Base-by-base conservation (phyloP, 2,888 invertebrate species). In the Nudaria mundana region DNA sequence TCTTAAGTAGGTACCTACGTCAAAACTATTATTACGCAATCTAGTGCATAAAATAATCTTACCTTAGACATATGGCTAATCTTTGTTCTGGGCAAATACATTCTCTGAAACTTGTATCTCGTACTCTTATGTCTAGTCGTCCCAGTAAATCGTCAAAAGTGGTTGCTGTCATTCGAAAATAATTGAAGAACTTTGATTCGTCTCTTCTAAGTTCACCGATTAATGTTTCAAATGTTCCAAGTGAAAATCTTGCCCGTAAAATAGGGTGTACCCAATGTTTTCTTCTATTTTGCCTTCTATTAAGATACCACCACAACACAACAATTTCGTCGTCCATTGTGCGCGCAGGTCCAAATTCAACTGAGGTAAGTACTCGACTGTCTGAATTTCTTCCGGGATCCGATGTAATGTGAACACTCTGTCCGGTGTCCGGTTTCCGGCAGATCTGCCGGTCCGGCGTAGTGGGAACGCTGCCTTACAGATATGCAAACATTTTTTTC, bases 41-140 rank as follows among this genome's bases (percentile, higher is more conserved):
- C n/a, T n/a, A n/a, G n/a, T n/a, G n/a, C n/a, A n/a, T n/a, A n/a
- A n/a, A n/a, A n/a, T n/a, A n/a, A n/a, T n/a, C 18, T 18, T 52
- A 48, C 54, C 52, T 51, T 50, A 56, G 33, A 53, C 40, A 51
- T 48, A 52, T 55, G 46, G 48, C 44, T 24, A 56, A 46, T 52
- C 52, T 56, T 56, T 56, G 46, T 50, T 50, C 50, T 48, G 49
- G 49, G 39, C 47, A 51, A 52, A 48, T 49, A 37, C 52, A 53
- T 48, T 56, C 52, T 52, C 54, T 55, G 37, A 60, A 56, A 48
- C 49, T 55, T 48, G 51, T 52, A 52, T 58, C 30, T 46, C 49
- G 49, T 48, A 50, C 32, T 30, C 29, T 37, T 43, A 43, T 38
- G 37, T 30, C 33, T 34, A 38, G 37, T 59, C 49, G 47, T 52